Evolutionary conservation across 2,888 invertebrate genomes (phyloP).

Genomic region (Sarcophaga rosellei): DNA sequence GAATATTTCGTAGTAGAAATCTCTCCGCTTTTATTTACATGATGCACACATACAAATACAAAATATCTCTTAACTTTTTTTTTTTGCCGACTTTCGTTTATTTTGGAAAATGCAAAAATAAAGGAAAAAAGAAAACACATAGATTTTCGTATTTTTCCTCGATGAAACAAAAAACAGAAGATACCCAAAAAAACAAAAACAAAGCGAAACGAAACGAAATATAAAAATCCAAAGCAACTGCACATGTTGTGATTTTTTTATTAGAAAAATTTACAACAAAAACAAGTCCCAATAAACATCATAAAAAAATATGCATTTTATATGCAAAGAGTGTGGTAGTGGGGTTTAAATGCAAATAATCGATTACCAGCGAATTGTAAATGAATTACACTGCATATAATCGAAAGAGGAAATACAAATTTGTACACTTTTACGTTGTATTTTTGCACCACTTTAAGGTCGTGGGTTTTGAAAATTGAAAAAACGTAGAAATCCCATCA

Average conservation of each 20-base stretch:
- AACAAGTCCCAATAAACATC: neutral
- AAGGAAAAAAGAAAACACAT: constrained; percentile 11
- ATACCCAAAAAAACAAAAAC: neutral
- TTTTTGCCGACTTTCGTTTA: constrained; percentile 2
- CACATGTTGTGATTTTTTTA: constrained; percentile 72
- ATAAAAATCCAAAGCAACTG: constrained; percentile 68
- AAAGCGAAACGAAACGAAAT: too few relatives aligned
- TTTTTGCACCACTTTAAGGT: too few relatives aligned
- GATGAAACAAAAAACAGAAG: constrained; percentile 63
- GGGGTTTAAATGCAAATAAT: too few relatives aligned
- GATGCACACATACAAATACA: constrained; percentile 15
- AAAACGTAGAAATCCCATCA: too few relatives aligned
- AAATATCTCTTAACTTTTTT: constrained; percentile 18
- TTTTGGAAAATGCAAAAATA: constrained; percentile 36
- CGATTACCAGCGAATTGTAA: neutral
- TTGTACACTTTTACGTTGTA: too few relatives aligned
- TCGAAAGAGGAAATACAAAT: neutral
- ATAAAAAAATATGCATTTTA: neutral
- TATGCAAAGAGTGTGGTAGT: neutral
- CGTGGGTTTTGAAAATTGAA: too few relatives aligned
- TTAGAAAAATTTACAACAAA: constrained; percentile 1
- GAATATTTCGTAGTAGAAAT: constrained; percentile 32
- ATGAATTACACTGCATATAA: neutral
- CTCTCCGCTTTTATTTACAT: constrained; percentile 52
- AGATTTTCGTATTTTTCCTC: constrained; percentile 33